phyloP scores from a whole-genome alignment of 2,797 vertebrate species.

The Gambelia wislizenii region DNA sequence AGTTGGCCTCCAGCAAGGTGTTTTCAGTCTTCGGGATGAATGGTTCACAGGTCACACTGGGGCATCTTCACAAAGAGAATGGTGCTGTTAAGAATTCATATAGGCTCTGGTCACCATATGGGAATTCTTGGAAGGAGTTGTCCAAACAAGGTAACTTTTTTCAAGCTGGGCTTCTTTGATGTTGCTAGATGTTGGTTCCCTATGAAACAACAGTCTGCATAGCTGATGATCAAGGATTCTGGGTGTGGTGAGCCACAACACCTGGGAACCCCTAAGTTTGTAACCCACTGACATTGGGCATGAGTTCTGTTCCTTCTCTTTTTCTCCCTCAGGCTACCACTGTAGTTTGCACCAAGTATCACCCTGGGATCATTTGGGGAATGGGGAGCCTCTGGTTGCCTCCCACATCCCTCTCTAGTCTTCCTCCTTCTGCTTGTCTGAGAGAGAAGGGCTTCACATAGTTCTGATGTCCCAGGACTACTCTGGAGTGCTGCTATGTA shows the following conservation, averaged over 20 bases:
- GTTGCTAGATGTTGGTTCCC: no score
- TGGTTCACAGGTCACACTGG: background rate
- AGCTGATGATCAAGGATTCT: no score
- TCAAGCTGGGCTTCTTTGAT: no score
- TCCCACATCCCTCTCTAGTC: background rate
- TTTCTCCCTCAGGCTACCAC: no score
- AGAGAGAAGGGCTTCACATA: background rate
- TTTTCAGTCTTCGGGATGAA: background rate
- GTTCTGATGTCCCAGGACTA: no score
- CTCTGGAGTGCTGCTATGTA: background rate
- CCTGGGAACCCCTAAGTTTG: no score
- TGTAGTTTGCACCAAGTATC: background rate
- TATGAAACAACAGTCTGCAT: no score
- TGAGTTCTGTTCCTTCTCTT: background rate
- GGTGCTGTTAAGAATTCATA: background rate
- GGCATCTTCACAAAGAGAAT: background rate
- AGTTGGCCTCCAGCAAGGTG: background rate
- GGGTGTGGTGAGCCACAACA: no score
- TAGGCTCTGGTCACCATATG: background rate
- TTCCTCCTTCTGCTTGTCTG: background rate
- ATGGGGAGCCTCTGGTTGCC: background rate
- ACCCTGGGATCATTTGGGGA: background rate
- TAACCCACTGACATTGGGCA: background rate
- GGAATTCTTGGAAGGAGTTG: no score
- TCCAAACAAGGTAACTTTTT: no score